Conservation (phyloP, 2,113 vertebrate species). For the Pangasianodon hypophthalmus region DNA sequence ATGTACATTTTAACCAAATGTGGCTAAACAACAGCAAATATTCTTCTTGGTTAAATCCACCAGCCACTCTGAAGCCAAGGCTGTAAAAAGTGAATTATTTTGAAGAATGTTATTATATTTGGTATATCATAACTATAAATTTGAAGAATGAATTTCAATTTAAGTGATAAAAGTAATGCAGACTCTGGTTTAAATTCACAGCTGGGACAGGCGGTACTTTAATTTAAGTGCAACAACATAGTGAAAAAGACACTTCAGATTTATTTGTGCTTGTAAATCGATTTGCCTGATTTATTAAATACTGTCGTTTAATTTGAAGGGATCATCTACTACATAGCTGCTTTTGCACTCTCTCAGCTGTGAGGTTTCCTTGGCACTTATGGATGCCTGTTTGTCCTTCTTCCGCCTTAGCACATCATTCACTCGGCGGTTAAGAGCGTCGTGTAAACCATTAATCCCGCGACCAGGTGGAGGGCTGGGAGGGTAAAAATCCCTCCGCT, state of each 20-base stretch:
- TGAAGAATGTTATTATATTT: not conserved
- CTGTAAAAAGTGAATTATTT: not conserved
- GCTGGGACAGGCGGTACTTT: not conserved
- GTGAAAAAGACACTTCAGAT: constrained; percentile 1
- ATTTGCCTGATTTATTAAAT: not conserved
- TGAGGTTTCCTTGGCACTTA: constrained; percentile 4
- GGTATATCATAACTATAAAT: too few relatives aligned
- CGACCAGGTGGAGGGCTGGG: constrained; percentile 72
- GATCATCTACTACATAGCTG: not conserved
- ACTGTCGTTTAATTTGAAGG: constrained; percentile 3
- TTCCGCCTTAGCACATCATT: constrained; percentile 71
- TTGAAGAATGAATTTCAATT: not conserved
- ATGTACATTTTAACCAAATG: not conserved
- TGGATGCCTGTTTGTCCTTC: constrained; percentile 52
- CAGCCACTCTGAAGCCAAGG: not conserved
- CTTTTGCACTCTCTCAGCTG: not conserved
- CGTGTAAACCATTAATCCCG: constrained; percentile 81
- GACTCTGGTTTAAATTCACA: not conserved
- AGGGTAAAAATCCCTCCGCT: constrained; percentile 67
- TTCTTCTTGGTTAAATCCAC: not conserved
- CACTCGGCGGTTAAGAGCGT: constrained; percentile 70
- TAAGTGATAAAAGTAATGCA: not conserved
- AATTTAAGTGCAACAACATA: not conserved
- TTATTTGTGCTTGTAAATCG: not conserved
- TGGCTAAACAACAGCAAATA: not conserved